Conservation (phyloP, 2,888 invertebrate species). For the Dasysyrphus albostriatus region DNA sequence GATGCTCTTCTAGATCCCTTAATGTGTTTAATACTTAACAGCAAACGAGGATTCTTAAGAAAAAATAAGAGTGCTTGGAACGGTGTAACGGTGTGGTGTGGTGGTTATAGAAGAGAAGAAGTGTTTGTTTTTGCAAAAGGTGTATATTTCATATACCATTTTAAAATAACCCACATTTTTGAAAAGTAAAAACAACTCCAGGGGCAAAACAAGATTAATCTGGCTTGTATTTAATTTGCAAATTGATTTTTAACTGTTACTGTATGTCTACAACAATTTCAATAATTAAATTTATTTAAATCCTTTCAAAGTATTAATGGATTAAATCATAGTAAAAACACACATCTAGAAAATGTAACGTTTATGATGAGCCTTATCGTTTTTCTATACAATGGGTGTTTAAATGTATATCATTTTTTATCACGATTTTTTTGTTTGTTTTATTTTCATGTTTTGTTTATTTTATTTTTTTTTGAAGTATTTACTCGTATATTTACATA, state of each 20-base stretch:
- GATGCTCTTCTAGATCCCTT: conserved; percentile 19
- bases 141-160: not conserved
- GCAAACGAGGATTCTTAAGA: conserved; percentile 47
- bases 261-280: no score
- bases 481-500: not conserved
- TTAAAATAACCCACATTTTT: not conserved
- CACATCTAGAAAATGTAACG: no score
- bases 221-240: no score
- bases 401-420: no score
- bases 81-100: not conserved
- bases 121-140: conserved; percentile 48
- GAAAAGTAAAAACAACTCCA: not conserved
- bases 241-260: no score
- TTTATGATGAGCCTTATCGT: no score
- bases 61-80: conserved; percentile 41
- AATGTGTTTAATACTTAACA: conserved; percentile 54
- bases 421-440: not conserved
- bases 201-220: no score
- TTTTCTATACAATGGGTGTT: no score
- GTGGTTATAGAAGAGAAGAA: conserved; percentile 22
- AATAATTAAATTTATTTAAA: no score
- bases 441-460: not conserved
- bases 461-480: not conserved
- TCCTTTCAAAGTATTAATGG: no score
- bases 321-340: no score